Base-by-base conservation (phyloP, 2,797 vertebrate genomes). In the Rhinogobio ventralis region DNA sequence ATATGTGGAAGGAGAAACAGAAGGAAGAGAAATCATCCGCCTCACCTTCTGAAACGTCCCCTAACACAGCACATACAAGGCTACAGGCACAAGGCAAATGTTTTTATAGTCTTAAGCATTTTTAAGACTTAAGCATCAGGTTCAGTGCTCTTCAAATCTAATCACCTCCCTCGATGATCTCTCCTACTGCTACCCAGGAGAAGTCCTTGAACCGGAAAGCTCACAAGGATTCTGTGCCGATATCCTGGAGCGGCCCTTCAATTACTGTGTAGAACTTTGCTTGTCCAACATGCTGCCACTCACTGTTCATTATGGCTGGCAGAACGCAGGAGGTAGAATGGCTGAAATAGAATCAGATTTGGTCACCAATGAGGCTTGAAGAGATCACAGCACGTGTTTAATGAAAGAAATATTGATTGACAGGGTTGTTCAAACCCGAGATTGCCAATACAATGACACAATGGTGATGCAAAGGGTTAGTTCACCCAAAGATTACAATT, bases 91-190 rank as follows among this genome's bases (percentile, higher is more conserved):
- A 67, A 55, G 81, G 88, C 89, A 71, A 89, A 91, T 87, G 89
- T 89, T 91, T 94, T 93, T 94, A 93, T 92, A 94, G 92, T 90
- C 88, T 92, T 94, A 94, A 94, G 92, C 79, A 89, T n/a, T n/a
- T n/a, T n/a, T n/a, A n/a, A n/a, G n/a, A n/a, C n/a, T n/a, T n/a
- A 88, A 89, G 89, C 89, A 91, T 93, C 92, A 92, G 90, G 93
- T 94, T 93, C 93, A 91, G 86, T 90, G 90, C 92, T 92, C 87
- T 90, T 92, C 84, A 92, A 92, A 95, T 94, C 93, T 93, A 93
- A 94, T 95, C 92, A 94, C 84, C 83, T 89, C 90, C 86, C 89
- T 86, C 87, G 71, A 91, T 89, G 87, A 85, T 53, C 68, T 79
- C 45, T 80, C 60, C 78, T 39, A 67, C 67, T 68, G 42, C 42